A percentile compares a stretch with the other conserved stretches of the same genome.
phyloP scores from a whole-genome alignment of 1,140 invertebrate genomes.

The Trachymyrmex septentrionalis region DNA sequence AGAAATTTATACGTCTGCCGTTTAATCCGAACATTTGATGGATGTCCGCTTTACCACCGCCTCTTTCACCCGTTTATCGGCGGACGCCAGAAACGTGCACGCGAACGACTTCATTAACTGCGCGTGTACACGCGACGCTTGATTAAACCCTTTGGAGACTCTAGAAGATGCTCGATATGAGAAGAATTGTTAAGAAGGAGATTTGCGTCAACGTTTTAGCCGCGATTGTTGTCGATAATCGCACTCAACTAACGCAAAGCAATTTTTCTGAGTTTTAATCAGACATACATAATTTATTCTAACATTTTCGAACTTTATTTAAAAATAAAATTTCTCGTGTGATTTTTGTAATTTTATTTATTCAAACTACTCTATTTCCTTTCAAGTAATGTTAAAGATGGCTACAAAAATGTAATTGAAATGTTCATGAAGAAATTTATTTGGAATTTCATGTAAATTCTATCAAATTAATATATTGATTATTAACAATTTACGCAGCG shows the following conservation, averaged over 20 bases:
- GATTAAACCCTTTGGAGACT: slow-evolving; percentile 37
- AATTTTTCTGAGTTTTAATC: neutral
- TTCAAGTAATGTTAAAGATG: too few relatives aligned
- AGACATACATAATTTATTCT: neutral
- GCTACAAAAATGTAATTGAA: too few relatives aligned
- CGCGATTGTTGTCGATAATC: neutral
- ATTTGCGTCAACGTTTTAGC: neutral
- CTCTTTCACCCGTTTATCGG: slow-evolving; percentile 49
- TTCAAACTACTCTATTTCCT: neutral
- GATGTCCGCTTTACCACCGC: slow-evolving; percentile 50
- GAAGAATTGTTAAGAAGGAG: neutral
- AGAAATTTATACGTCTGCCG: slow-evolving; percentile 53
- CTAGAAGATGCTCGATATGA: neutral
- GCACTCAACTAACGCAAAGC: neutral
- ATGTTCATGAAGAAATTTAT: too few relatives aligned
- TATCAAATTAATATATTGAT: too few relatives aligned
- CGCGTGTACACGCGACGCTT: slow-evolving; percentile 50
- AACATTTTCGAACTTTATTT: neutral
- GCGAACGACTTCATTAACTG: slow-evolving; percentile 51
- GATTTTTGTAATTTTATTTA: neutral
- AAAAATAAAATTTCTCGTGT: neutral
- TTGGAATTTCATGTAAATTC: too few relatives aligned
- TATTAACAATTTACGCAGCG: too few relatives aligned
- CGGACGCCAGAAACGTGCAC: slow-evolving; percentile 52
- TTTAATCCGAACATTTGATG: slow-evolving; percentile 59